A percentile compares a stretch with the other conserved stretches of the same genome.
phyloP scores from a whole-genome alignment of 2,888 invertebrate genomes.

The Caenorhabditis sp. region DNA sequence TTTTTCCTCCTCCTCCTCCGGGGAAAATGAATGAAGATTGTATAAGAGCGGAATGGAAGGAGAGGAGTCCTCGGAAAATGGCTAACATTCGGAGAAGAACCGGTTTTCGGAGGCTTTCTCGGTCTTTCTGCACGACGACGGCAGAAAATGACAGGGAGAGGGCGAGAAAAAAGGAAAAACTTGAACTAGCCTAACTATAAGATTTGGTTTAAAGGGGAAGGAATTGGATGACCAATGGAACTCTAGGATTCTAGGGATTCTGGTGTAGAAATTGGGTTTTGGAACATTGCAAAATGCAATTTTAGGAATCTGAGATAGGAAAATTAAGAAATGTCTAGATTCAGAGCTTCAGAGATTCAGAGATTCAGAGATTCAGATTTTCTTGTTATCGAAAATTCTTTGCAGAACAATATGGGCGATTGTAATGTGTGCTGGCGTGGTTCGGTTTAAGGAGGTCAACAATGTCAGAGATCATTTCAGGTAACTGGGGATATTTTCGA shows the following conservation, averaged over 20 bases:
- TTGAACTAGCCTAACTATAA: conserved; percentile 35
- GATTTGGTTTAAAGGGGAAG: conserved; percentile 19
- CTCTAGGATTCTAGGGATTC: neutral
- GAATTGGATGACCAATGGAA: neutral
- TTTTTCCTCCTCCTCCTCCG: conserved; percentile 3
- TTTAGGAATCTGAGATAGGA: neutral
- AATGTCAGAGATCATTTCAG: conserved; percentile 82
- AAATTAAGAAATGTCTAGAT: neutral
- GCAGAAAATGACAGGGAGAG: conserved; percentile 20
- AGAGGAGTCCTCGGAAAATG: conserved; percentile 29
- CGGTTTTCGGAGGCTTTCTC: conserved; percentile 15
- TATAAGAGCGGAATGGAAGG: conserved; percentile 1
- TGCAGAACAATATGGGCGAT: conserved; percentile 76
- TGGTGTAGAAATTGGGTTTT: neutral
- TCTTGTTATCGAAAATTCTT: conserved; percentile 24
- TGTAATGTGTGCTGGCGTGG: conserved; percentile 74
- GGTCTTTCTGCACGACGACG: neutral
- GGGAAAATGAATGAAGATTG: conserved; percentile 17
- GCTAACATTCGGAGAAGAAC: conserved; percentile 14
- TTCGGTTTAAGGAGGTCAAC: conserved; percentile 82
- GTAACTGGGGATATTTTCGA: no score
- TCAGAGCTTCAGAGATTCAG: no score
- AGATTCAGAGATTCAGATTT: no score
- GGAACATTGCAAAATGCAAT: no score
- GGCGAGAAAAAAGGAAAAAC: conserved; percentile 16